Evolutionary conservation across 2,113 vertebrate species (phyloP).

Genomic region (Serinus canaria): DNA sequence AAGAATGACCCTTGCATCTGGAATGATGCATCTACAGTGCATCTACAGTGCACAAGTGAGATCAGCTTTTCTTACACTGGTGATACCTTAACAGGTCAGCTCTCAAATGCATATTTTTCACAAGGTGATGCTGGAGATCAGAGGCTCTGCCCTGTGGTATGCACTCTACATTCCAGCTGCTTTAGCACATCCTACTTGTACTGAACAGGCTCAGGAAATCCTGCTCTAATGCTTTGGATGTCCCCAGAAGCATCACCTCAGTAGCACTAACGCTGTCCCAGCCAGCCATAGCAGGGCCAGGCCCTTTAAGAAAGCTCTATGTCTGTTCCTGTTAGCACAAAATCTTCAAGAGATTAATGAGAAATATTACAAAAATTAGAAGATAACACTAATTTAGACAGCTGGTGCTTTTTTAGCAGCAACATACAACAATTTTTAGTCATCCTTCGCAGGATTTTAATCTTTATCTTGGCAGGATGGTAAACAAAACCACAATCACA

Average conservation of each 20-base stretch:
- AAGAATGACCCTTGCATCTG: background rate
- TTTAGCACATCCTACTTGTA: background rate
- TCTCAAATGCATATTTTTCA: background rate
- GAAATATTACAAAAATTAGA: background rate
- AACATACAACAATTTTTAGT: background rate
- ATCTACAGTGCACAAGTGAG: background rate
- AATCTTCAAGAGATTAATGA: background rate
- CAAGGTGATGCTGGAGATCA: background rate
- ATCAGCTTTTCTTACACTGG: background rate
- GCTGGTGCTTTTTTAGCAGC: background rate
- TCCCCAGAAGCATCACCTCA: background rate
- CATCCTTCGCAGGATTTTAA: background rate
- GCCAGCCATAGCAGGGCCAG: background rate
- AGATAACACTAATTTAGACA: background rate
- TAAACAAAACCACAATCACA: slow-evolving; percentile 12
- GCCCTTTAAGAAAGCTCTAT: background rate
- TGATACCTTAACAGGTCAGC: background rate
- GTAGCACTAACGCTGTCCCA: background rate
- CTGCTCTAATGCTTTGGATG: background rate
- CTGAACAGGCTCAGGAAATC: background rate
- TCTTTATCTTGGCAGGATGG: background rate
- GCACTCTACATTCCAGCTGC: background rate
- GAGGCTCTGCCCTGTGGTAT: background rate
- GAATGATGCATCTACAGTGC: background rate
- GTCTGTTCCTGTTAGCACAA: background rate